phyloP scores from a whole-genome alignment of 1,140 invertebrate species.

The Lasioglossum albipes region DNA sequence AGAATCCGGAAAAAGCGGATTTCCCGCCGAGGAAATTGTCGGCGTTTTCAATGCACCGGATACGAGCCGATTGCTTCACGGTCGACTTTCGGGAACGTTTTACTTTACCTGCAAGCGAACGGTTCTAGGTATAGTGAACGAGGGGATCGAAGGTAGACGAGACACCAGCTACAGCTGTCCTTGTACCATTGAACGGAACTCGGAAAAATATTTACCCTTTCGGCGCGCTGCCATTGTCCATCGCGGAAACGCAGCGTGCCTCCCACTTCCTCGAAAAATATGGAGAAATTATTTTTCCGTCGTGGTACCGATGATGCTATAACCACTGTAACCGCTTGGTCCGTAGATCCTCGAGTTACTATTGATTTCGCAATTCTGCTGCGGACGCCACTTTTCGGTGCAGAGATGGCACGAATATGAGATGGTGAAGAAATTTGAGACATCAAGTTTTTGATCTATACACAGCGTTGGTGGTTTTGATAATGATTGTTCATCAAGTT shows the following conservation, averaged over 20 bases:
- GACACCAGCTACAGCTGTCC: slow-evolving; percentile 36
- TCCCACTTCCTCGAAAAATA: too few relatives aligned
- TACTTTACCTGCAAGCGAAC: slow-evolving; percentile 33
- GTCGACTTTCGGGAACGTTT: slow-evolving; percentile 57
- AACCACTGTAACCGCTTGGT: too few relatives aligned
- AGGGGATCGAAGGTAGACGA: slow-evolving; percentile 17
- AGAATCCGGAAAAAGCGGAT: slow-evolving; percentile 64
- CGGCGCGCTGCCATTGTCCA: neutral
- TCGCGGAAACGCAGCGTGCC: neutral
- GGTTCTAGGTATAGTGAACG: neutral
- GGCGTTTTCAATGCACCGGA: slow-evolving; percentile 53
- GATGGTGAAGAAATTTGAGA: too few relatives aligned
- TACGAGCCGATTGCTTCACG: slow-evolving; percentile 53
- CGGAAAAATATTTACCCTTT: slow-evolving; percentile 41
- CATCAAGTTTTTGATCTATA: too few relatives aligned
- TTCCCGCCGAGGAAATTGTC: slow-evolving; percentile 36
- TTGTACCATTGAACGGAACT: slow-evolving; percentile 6
- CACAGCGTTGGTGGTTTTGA: too few relatives aligned
- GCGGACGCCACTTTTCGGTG: too few relatives aligned
- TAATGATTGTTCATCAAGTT: too few relatives aligned
- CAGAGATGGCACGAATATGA: too few relatives aligned
- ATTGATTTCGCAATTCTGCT: too few relatives aligned
- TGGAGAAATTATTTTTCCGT: too few relatives aligned
- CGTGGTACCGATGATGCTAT: too few relatives aligned
- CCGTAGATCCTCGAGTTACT: too few relatives aligned